Base-by-base conservation (phyloP, 2,113 vertebrate species). In the Crypturellus undulatus region DNA sequence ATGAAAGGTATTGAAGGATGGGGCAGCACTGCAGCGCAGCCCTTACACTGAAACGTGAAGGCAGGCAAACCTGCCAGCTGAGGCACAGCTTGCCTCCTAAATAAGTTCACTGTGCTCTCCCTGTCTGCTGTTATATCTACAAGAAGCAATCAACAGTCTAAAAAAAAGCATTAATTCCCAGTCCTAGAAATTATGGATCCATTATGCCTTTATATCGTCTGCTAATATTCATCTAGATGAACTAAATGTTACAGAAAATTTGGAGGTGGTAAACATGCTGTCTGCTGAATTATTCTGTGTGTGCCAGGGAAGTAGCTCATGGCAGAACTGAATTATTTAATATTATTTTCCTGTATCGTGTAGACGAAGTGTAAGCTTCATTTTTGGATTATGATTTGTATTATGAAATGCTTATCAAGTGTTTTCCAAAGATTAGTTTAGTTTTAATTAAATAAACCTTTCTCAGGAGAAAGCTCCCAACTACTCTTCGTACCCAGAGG, bases 371-470 rank as follows among this genome's bases (percentile, higher is more conserved):
- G 69, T 95, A 92, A 85, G 81, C 93, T 93, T 97, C 94, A 78
- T 94, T 97, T 97, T 97, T 97, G 98, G 97, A 98, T 98, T 98
- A 98, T 98, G 97, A 98, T 98, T 98, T 98, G 97, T 98, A 97
- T 98, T 98, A 98, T 98, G 98, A 98, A 98, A 98, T 98, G 97
- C 98, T 98, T 98, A 98, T 98, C 98, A 98, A 98, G 98, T 98
- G 97, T 98, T 98, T 98, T 97, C 93, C 89, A 97, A 98, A 98
- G 98, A 98, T 98, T 98, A 98, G 97, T 98, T 98, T 97, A 98
- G 98, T 98, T 98, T 98, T 98, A 98, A 98, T 98, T 98, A 98
- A 98, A 98, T 98, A 98, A 98, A 98, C 97, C 97, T 98, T 98
- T 98, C 98, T 98, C 98, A 97, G 96, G 98, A 98, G 98, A 96